Conservation (phyloP, 2,888 invertebrate genomes). For the Anoncus sp. region DNA sequence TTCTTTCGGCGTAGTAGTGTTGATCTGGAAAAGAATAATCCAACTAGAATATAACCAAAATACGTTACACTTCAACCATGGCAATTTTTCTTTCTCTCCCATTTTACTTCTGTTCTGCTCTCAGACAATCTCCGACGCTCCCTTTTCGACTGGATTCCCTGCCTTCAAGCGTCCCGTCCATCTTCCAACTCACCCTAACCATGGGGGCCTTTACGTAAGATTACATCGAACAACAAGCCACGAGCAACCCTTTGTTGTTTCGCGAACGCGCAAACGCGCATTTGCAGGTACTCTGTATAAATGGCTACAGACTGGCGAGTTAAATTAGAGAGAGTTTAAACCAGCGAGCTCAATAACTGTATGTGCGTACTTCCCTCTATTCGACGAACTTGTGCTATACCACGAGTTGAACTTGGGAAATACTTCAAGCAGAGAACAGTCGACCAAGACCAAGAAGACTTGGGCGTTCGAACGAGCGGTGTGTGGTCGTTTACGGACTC, state of each 20-base stretch:
- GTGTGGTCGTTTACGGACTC: slow-evolving; percentile 42
- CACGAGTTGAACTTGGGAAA: slow-evolving; percentile 51
- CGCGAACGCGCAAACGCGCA: slow-evolving; percentile 58
- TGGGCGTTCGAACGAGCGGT: slow-evolving; percentile 33
- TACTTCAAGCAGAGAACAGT: slow-evolving; percentile 42
- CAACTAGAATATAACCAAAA: not conserved
- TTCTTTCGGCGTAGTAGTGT: too few species aligned
- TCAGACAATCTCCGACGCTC: slow-evolving; percentile 3
- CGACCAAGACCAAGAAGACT: slow-evolving; percentile 48
- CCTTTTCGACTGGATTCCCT: not conserved
- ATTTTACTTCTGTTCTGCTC: not conserved
- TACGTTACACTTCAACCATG: not conserved
- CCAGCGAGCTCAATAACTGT: slow-evolving; percentile 22
- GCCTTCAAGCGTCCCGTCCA: slow-evolving; percentile 4
- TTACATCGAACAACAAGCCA: slow-evolving; percentile 74
- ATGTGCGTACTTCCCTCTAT: slow-evolving; percentile 5
- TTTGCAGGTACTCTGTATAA: slow-evolving; percentile 43
- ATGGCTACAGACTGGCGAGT: slow-evolving; percentile 47
- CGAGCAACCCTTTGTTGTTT: slow-evolving; percentile 75
- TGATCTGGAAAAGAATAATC: not conserved
- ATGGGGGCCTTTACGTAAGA: slow-evolving; percentile 65
- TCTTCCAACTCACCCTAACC: slow-evolving; percentile 32
- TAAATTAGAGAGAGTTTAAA: slow-evolving; percentile 37
- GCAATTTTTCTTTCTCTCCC: not conserved
- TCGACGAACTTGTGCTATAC: slow-evolving; percentile 20